Base-by-base conservation (phyloP, 2,888 invertebrate species). In the Diplazon laetatorius region DNA sequence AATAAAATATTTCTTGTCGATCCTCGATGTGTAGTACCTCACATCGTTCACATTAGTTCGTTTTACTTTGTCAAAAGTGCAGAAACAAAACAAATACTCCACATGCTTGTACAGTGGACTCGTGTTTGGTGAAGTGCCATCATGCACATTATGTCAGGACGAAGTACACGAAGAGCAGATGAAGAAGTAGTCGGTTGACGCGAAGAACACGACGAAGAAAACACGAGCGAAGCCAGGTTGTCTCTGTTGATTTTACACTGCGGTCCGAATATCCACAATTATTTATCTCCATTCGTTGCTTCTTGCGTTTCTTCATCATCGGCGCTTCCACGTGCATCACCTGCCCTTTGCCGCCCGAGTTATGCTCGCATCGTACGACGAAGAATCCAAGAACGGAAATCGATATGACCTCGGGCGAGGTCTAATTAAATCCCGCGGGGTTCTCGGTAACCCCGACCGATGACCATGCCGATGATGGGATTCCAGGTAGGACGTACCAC, bases 371-470 rank as follows among this genome's bases (percentile, higher is more conserved):
- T 30, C 55, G 46, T 20, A 20, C 65, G 70, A 50, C 62, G 60
- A 68, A 77, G 82, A 82, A 82, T 83, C 73, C 60, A 62, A 76
- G 78, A 76, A 80, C 78, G 80, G 80, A 83, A 83, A 84, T 82
- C 81, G 83, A 82, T 83, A 82, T 80, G 81, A 83, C 78, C 81
- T 82, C 82, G 80, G 25, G 68, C 80, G 76, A 78, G 69, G 77
- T 83, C 80, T 82, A 84, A 84, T 85, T 85, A 85, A 85, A 85
- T 80, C 71, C 80, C 74, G 76, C 72, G 78, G 65, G 60, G 80
- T 82, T 85, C 82, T 80, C 77, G 39, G 81, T 81, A 81, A 78
- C 72, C 74, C 44, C 72, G 63, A 70, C 76, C 70, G 81, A 81
- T 72, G 82, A 81, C 74, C 77, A 55, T 74, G 50, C 55, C 69